Base-by-base conservation (phyloP, 2,888 invertebrate species). In the Reticulitermes lucifugus region DNA sequence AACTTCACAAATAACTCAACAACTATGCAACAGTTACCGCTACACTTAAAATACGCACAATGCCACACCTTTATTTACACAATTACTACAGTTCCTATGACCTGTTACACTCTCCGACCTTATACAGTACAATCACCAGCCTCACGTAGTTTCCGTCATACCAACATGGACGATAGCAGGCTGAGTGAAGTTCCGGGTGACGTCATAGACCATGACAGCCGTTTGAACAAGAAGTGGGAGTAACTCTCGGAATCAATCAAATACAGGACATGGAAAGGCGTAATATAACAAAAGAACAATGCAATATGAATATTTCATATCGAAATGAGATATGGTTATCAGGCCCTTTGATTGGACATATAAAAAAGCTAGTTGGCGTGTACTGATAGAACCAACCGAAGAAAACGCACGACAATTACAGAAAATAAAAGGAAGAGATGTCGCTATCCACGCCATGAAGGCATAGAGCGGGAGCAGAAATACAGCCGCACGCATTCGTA, bases 171-270 rank as follows among this genome's bases (percentile, higher is more conserved):
- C 70, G 65, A 81, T 70, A 21, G 65, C 43, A n/a, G 25, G 21
- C 65, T 22, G 80, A 59, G 29, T 35, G 29, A 43, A 81, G 81
- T 81, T 81, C 81, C 81, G 81, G 81, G 46, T 81, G 81, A 81
- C 81, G 81, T 81, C 81, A 81, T 70, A 35, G 81, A 25, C 79
- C 51, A 79, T 51, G 79, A 79, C 51, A 55, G 51, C 79, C 51
- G 43, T 12, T 79, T 25, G n/a, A n/a, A 22, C 35, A 46, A 77
- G 77, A 21, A 43, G 77, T 77, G 77, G 77, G 77, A 77, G 77
- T 77, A n/a, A 77, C 46, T 46, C 46, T 51, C n/a, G 35, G 35
- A 35, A 46, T 22, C 46, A 46, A 77, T 46, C 46, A 22, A 46
- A 77, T 77, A 46, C 22, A 35, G 14, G 51, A 18, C 41, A n/a